Evolutionary conservation across 2,888 invertebrate genomes (phyloP), one percentile per base, ranked within the genome.

Genomic region (Volucella inflata): DNA sequence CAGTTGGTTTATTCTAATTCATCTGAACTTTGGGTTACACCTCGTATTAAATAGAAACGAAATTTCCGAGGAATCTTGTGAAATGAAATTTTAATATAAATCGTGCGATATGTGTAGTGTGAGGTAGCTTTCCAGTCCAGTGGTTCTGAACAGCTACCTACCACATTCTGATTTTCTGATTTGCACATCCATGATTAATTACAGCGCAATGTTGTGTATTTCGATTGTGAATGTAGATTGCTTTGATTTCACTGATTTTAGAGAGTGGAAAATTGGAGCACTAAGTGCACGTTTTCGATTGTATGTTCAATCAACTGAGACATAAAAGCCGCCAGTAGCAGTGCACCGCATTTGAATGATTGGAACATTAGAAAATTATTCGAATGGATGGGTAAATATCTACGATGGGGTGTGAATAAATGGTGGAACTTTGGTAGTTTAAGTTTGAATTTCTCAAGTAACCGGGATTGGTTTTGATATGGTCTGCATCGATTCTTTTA

Each of bases 101-200:
- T 17, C 14, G 21, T n/a, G 16, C 44, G 8, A n/a, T 17, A 38
- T 14, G 9, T 17, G 9, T 16, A 12, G 62, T 12, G 8, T 1
- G 12, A 59, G 30, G n/a, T 16, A 36, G 21, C 72, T 85, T 68
- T 85, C 62, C 81, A 11, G 57, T 10, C 42, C 72, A 40, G 62
- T 85, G 71, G 68, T 38, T 46, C 42, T 60, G 50, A 44, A 80
- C 65, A 80, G 60, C 53, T 42, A 84, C 30, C 21, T 2, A 64
- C 11, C 44, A 16, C 38, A 53, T 62, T 81, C 85, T 85, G 72
- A 72, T 65, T 72, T 76, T 57, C 75, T 80, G 70, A 60, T 77
- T 64, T 53, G 57, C 68, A 59, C 85, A 72, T 76, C 51, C 80
- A 67, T 81, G 85, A 85, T 85, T 85, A 85, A 85, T 85, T 81